Base-by-base conservation (phyloP, 2,888 invertebrate species). In the Aleiodes leptofemur region DNA sequence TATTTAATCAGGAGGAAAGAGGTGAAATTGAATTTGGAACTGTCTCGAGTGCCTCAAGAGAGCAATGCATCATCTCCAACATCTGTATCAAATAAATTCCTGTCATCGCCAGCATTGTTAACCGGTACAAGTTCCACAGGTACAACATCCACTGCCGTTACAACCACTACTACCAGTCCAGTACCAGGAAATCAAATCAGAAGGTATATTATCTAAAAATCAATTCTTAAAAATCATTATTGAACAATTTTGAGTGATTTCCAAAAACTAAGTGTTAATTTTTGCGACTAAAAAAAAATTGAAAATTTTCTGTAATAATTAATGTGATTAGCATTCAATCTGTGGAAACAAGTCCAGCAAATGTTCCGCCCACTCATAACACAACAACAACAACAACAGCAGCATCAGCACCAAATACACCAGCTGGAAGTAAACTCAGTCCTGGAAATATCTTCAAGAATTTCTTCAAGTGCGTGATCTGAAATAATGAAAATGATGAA, bases 371-470 rank as follows among this genome's bases (percentile, higher is more conserved):
- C 79, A 83, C 87, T 82, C 89, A 87, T 82, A 86, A 87, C 84
- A 85, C 90, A 77, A 85, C 90, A 80, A 88, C 90, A 80, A 88
- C 90, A 77, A 85, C 90, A 80, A 88, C 90, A 81, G 90, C 91
- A 80, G 90, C 91, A 78, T 89, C 94, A 85, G 93, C 94, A 69
- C 91, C 92, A 76, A 94, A 94, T 79, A 91, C 92, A 75, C 91
- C 92, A 82, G 90, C 90, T 83, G 90, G 90, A 83, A 92, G 91
- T 90, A 95, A 96, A 91, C 94, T 96, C 88, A 95, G 96, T 86
- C 94, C 96, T 76, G 95, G 95, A 90, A 95, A 95, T 92, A 96
- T 97, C 92, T 96, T 97, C 94, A 97, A 97, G 93, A 97, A 96
- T 92, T 96, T 97, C 92, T 97, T 97, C 95, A 97, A 97, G 97